These are phyloP conservation scores for Hesperophylax magnus DNA, from an alignment of 1,140 invertebrate species.

Conservation along the genomic window DNA sequence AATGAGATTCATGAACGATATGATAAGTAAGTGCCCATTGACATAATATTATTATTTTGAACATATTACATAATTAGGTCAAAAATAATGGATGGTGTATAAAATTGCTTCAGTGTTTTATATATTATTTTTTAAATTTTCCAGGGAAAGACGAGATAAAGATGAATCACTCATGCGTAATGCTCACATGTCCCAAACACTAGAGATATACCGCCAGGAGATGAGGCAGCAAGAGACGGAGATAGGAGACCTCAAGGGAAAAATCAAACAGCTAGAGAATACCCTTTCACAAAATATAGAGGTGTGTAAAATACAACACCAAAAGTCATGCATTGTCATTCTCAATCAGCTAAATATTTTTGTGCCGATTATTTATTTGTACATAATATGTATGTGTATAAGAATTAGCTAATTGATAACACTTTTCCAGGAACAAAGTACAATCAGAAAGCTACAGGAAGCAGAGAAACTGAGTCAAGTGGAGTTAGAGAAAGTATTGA, in stretches of 20 bases:
- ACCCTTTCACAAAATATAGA: conserved; percentile 68
- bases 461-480: conserved; percentile 43
- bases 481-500: conserved; percentile 49
- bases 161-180: conserved; percentile 83
- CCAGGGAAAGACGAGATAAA: conserved; percentile 80
- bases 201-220: conserved; percentile 81
- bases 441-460: conserved; percentile 36
- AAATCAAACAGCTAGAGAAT: conserved; percentile 68
- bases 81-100: background rate
- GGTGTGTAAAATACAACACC: conserved; percentile 56
- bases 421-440: conserved; percentile 44
- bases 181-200: conserved; percentile 86
- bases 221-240: conserved; percentile 76
- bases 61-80: background rate
- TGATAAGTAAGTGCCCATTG: conserved; percentile 59
- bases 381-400: background rate
- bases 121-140: conserved; percentile 45
- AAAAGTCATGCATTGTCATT: too few relatives aligned
- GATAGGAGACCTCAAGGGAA: conserved; percentile 70
- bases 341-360: background rate
- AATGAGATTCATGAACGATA: conserved; percentile 56
- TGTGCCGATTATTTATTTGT: background rate
- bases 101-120: too few relatives aligned
- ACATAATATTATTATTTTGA: conserved; percentile 11
- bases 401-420: background rate